Evolutionary conservation across 2,797 vertebrate species (phyloP).

Genomic region (Sorex maritimensis): DNA sequence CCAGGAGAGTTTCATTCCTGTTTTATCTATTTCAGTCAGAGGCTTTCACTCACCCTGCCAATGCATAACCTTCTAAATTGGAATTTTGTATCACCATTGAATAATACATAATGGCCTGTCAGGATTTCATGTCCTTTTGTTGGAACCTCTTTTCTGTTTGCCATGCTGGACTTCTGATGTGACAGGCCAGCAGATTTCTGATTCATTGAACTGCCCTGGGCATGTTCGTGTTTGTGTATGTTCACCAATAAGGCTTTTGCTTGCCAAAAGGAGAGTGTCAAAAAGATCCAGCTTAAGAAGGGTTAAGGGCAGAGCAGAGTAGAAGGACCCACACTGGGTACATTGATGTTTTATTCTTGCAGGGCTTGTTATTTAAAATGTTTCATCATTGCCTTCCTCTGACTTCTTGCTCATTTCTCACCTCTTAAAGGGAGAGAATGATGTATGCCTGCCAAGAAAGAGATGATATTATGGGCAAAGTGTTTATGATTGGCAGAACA

Average conservation of each 20-base stretch:
- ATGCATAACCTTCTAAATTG: slow-evolving; percentile 31
- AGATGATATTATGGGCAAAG: slow-evolving; percentile 25
- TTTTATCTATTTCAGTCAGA: slow-evolving; percentile 33
- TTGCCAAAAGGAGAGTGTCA: neutral
- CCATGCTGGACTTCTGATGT: neutral
- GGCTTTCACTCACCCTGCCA: slow-evolving; percentile 8
- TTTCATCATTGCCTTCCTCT: slow-evolving; percentile 52
- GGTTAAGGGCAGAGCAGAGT: neutral
- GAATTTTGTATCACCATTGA: neutral
- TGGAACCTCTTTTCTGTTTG: neutral
- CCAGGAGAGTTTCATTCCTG: slow-evolving; percentile 8
- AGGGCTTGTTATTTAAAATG: slow-evolving; percentile 15
- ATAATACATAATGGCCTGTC: neutral
- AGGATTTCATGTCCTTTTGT: neutral
- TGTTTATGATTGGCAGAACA: slow-evolving; percentile 74
- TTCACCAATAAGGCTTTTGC: neutral
- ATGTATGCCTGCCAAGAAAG: slow-evolving; percentile 50
- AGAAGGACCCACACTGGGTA: slow-evolving; percentile 16
- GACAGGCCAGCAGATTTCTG: neutral
- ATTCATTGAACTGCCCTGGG: neutral
- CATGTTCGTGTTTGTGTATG: neutral
- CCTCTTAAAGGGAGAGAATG: slow-evolving; percentile 16
- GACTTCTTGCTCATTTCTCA: slow-evolving; percentile 47
- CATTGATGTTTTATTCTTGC: slow-evolving; percentile 35
- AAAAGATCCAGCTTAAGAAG: neutral